These are phyloP conservation scores for Ramphastos sulfuratus DNA, from an alignment of 2,113 vertebrate genomes.

Conservation along the genomic window DNA sequence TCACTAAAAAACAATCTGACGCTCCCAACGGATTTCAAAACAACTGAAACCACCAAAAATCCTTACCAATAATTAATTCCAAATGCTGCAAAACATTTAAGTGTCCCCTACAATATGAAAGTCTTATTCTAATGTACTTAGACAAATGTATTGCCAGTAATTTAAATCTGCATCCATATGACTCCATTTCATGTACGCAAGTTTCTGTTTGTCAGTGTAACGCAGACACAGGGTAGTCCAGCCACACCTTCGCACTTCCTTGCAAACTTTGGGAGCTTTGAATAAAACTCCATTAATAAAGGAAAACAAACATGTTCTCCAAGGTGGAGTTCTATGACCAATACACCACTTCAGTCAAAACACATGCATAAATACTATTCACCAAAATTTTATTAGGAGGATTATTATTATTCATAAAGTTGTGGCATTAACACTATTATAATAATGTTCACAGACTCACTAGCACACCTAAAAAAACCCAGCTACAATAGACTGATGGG, in stretches of 20 bases:
- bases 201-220: background rate
- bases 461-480: background rate
- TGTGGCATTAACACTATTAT: background rate
- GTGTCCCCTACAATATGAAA: background rate
- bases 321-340: background rate
- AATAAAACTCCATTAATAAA: background rate
- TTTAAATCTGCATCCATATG: background rate
- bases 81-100: background rate
- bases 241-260: background rate
- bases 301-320: background rate
- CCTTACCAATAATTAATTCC: background rate
- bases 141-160: background rate
- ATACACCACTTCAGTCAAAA: background rate
- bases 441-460: fast-evolving
- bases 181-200: background rate
- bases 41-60: background rate
- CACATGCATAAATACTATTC: background rate
- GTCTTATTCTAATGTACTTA: background rate
- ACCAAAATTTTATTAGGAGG: background rate
- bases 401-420: background rate
- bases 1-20: background rate
- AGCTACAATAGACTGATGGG: background rate
- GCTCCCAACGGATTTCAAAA: background rate
- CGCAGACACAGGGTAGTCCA: fast-evolving
- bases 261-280: background rate